Percentiles rank a stretch among this genome's conserved stretches.
Evolutionary conservation across 2,797 vertebrate genomes (phyloP).

Genomic region (Hapalemur alaotrensis): DNA sequence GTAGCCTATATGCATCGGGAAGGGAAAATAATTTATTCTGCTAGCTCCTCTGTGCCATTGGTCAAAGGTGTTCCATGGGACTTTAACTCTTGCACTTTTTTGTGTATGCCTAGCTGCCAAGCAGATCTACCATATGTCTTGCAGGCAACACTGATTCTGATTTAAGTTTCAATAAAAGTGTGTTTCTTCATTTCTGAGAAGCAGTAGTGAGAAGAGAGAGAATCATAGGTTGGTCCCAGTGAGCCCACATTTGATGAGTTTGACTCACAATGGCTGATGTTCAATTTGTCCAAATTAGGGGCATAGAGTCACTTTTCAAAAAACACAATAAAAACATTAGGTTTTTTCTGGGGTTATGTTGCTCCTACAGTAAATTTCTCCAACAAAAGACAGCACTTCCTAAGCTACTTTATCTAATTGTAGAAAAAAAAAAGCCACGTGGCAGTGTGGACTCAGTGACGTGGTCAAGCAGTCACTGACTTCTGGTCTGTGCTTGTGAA

Average conservation of each 20-base stretch:
- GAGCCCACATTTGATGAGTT: not conserved
- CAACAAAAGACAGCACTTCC: not conserved
- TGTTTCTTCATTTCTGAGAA: not conserved
- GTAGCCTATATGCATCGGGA: not conserved
- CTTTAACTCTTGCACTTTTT: not conserved
- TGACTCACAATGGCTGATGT: not conserved
- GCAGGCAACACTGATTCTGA: not conserved
- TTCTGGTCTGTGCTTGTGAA: not conserved
- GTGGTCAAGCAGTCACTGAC: not conserved
- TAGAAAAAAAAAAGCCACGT: not conserved
- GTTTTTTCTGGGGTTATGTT: not conserved
- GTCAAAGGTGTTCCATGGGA: not conserved
- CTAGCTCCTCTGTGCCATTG: not conserved
- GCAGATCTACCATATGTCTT: not conserved
- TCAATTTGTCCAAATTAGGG: not conserved
- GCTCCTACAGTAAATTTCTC: not conserved
- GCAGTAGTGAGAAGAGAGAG: not conserved
- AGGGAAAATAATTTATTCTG: not conserved
- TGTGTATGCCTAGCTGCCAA: not conserved
- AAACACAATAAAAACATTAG: not conserved
- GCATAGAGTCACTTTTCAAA: not conserved
- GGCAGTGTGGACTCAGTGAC: not conserved
- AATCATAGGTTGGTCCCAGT: not conserved
- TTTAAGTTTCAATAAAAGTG: not conserved
- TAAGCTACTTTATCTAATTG: not conserved